A percentile compares a stretch with the other conserved stretches of the same genome.
Conservation (phyloP, 2,113 vertebrate species). For the Gallinago media region DNA sequence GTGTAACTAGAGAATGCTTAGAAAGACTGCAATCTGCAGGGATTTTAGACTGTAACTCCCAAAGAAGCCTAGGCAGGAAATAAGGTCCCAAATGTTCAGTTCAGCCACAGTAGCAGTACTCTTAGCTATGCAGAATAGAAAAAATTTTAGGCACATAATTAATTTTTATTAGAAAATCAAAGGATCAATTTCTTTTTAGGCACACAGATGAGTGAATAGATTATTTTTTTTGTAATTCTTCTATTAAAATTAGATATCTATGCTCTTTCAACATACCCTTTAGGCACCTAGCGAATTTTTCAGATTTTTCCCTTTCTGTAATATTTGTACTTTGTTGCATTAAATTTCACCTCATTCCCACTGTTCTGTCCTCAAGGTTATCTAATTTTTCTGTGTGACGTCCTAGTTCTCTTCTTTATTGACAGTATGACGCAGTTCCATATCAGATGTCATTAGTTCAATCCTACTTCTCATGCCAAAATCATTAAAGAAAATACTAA, state of each 20-base stretch:
- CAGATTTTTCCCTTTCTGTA: neutral
- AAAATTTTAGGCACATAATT: neutral
- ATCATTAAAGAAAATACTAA: constrained; percentile 23
- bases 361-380: neutral
- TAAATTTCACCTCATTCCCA: neutral
- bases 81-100: neutral
- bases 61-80: neutral
- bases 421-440: neutral
- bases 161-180: neutral
- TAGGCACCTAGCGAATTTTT: neutral
- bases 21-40: neutral
- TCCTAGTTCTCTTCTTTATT: neutral
- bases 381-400: neutral
- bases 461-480: neutral
- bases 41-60: neutral
- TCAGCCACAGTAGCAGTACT: neutral
- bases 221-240: neutral
- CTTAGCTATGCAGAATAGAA: neutral
- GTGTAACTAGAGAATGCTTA: neutral
- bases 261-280: neutral
- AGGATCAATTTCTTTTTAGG: neutral
- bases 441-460: neutral
- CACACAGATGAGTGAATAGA: neutral
- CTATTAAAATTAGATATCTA: neutral
- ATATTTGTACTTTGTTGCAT: neutral